phyloP scores from a whole-genome alignment of 2,113 vertebrate genomes.

The Pollimyrus isidori region DNA sequence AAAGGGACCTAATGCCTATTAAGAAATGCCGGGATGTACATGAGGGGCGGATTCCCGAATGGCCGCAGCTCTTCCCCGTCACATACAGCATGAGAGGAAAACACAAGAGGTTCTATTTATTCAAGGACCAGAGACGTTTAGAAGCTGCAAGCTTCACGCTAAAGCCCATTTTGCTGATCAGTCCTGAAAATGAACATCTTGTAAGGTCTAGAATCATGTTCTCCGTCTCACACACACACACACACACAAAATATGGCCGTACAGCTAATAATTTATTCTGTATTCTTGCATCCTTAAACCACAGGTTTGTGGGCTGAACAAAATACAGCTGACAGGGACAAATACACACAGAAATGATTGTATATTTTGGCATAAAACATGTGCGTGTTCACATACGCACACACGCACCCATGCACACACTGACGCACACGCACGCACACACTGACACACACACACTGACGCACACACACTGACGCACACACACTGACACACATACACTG shows the following conservation, averaged over 20 bases:
- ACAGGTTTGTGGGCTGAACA: background rate
- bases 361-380: background rate
- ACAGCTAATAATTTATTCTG: slow-evolving; percentile 7
- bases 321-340: background rate
- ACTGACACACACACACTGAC: background rate
- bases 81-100: background rate
- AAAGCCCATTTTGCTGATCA: background rate
- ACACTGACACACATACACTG: no score
- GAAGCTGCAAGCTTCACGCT: background rate
- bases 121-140: background rate
- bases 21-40: background rate
- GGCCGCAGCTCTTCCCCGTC: no score
- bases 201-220: background rate
- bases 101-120: background rate
- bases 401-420: background rate
- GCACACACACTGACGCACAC: no score
- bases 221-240: background rate
- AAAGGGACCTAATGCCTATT: background rate
- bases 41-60: background rate
- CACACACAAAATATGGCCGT: background rate
- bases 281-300: background rate
- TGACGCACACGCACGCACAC: no score
- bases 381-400: background rate
- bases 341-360: background rate
- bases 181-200: background rate